phyloP scores from a whole-genome alignment of 2,113 vertebrate species.

The Eubucco bourcierii region DNA sequence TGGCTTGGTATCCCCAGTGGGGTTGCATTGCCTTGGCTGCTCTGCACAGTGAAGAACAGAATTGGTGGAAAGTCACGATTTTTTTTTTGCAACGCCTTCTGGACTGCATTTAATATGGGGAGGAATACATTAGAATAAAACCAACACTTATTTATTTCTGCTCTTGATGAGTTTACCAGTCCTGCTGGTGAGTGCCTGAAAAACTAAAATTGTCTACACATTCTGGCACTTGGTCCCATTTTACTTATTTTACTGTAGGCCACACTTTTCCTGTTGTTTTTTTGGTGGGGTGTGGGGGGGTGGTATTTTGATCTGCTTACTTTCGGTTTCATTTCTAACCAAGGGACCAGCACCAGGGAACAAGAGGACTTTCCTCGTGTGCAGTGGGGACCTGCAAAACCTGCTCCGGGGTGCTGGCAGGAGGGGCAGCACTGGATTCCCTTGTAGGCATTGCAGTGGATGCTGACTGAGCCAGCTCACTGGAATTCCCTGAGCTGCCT shows the following conservation, averaged over 20 bases:
- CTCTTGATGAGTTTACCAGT: background rate
- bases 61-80: background rate
- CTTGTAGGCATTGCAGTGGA: background rate
- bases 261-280: rapidly evolving
- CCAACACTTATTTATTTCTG: background rate
- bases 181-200: background rate
- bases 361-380: background rate
- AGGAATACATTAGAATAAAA: background rate
- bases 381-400: background rate
- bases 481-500: background rate
- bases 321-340: background rate
- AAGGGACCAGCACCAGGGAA: background rate
- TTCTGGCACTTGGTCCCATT: background rate
- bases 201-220: background rate
- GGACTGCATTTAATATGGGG: background rate
- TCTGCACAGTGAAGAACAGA: background rate
- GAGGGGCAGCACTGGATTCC: background rate
- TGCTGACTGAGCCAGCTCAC: background rate
- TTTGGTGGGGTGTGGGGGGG: too few species aligned
- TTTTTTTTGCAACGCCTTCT: background rate
- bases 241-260: background rate
- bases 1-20: rapidly evolving
- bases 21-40: background rate
- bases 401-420: rapidly evolving
- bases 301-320: background rate